Evolutionary conservation across 2,113 vertebrate species (phyloP).

Genomic region (Phrynosoma blainvillii): DNA sequence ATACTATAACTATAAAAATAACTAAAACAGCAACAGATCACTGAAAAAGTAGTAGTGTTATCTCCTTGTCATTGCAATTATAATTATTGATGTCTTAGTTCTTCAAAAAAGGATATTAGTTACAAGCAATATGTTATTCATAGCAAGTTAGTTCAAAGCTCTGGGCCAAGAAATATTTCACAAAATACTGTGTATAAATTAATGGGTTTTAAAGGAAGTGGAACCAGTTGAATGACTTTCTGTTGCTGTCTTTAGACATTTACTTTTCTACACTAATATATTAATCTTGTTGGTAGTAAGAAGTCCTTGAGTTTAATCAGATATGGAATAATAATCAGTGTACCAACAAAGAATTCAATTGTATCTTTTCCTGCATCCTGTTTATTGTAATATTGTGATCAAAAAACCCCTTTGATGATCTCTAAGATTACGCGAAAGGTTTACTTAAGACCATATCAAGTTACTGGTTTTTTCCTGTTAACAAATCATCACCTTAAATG

Average conservation of each 20-base stretch:
- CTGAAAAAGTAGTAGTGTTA: too few species aligned
- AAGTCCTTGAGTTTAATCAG: rapidly evolving
- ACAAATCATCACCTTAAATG: slow-evolving; percentile 58
- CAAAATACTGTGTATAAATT: background rate
- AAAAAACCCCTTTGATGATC: slow-evolving; percentile 10
- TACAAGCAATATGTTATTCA: too few species aligned
- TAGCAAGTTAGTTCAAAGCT: too few species aligned
- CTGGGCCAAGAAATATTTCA: background rate
- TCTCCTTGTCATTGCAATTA: too few species aligned
- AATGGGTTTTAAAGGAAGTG: background rate
- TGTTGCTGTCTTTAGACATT: background rate
- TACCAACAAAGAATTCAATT: background rate
- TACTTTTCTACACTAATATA: background rate
- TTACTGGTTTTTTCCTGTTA: slow-evolving; percentile 67
- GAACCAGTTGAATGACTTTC: background rate
- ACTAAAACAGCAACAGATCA: too few species aligned
- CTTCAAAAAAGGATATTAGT: too few species aligned
- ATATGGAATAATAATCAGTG: background rate
- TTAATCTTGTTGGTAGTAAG: background rate
- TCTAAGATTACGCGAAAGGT: slow-evolving; percentile 41
- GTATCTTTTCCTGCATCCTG: slow-evolving; percentile 15
- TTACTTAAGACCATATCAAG: slow-evolving; percentile 57
- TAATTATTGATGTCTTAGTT: too few species aligned
- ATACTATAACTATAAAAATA: too few species aligned
- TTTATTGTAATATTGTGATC: background rate